These are phyloP conservation scores for Uropsilus gracilis DNA, from an alignment of 2,113 vertebrate species.

Conservation along the genomic window DNA sequence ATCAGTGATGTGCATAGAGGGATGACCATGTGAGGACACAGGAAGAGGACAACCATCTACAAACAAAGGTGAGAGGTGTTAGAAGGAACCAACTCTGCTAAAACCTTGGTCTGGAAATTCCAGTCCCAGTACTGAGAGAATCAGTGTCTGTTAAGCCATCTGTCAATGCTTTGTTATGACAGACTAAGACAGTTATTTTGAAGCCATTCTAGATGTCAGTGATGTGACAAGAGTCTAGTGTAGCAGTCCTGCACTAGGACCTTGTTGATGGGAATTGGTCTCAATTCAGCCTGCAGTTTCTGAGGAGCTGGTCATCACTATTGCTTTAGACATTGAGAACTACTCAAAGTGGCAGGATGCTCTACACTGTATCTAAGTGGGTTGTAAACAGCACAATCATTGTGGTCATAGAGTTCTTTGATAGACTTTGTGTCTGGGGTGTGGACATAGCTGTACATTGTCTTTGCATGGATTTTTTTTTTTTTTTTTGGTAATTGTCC, in stretches of 20 bases:
- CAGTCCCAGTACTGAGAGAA: neutral
- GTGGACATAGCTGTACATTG: too few species aligned
- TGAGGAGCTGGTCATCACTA: neutral
- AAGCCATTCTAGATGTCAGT: neutral
- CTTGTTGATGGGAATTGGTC: neutral
- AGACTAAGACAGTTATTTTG: neutral
- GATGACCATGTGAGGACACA: accelerated
- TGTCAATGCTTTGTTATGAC: neutral
- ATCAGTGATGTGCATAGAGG: neutral
- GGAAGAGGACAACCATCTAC: neutral
- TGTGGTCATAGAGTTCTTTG: neutral
- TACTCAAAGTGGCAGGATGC: neutral
- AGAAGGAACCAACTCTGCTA: neutral
- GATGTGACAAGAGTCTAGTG: neutral
- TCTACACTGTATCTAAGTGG: neutral
- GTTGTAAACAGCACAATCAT: too few species aligned
- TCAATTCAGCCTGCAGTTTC: neutral
- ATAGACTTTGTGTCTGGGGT: neutral
- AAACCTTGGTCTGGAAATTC: neutral
- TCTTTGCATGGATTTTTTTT: neutral
- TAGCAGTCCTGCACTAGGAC: neutral
- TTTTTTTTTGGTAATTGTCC: too few species aligned
- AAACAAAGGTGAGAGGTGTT: neutral
- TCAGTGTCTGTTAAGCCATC: neutral
- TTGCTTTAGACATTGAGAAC: accelerated